phyloP scores from a whole-genome alignment of 2,113 vertebrate species.

The Scolopax mira region DNA sequence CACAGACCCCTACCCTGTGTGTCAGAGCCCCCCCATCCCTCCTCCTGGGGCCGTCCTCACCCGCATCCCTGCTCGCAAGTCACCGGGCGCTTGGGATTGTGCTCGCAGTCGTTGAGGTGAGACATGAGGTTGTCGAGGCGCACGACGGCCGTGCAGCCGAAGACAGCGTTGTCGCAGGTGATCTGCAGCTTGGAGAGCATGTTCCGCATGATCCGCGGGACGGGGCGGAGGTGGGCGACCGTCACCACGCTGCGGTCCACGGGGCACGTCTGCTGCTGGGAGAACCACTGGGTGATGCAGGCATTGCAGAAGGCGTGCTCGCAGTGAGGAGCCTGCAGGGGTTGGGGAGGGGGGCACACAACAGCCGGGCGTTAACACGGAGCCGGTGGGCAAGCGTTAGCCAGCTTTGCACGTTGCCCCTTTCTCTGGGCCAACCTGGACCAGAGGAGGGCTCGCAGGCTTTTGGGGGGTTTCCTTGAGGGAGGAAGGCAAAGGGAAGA shows the following conservation, averaged over 20 bases:
- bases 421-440: too few relatives aligned
- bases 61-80: conserved; percentile 97
- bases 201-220: conserved; percentile 98
- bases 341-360: not conserved
- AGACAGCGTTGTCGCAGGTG: conserved; percentile 93
- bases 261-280: conserved; percentile 97
- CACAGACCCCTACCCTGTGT: accelerated
- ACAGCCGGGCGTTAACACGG: accelerated
- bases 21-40: too few relatives aligned
- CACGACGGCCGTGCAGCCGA: conserved; percentile 91
- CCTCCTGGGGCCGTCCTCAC: conserved; percentile 62
- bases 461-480: not conserved
- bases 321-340: conserved; percentile 90
- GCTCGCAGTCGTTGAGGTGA: conserved; percentile 96
- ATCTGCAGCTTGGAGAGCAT: conserved; percentile 99
- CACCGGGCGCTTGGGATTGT: conserved; percentile 96
- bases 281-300: conserved; percentile 99
- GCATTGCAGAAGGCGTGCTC: conserved; percentile 99
- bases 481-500: not conserved
- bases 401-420: accelerated
- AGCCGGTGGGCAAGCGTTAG: accelerated
- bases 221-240: conserved; percentile 93
- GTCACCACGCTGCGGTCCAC: conserved; percentile 98
- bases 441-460: not conserved
- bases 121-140: conserved; percentile 95